These are phyloP conservation scores for Eugnorisma glareosa DNA, from an alignment of 2,888 invertebrate species.

Conservation along the genomic window DNA sequence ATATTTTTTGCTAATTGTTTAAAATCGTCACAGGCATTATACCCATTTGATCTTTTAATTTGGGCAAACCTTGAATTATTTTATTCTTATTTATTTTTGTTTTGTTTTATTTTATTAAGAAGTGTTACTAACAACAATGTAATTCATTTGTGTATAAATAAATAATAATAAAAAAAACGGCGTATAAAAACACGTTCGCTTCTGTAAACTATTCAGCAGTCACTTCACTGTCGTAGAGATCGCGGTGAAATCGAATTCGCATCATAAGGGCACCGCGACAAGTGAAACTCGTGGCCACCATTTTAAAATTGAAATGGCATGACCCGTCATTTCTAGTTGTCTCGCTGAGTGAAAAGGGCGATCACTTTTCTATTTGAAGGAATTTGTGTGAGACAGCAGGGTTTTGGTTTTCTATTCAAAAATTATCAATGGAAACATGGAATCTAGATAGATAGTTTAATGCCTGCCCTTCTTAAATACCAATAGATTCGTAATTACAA, in stretches of 20 bases:
- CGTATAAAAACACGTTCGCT: constrained; percentile 1
- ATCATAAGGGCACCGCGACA: constrained; percentile 49
- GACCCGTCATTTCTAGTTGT: constrained; percentile 25
- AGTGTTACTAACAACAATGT: no score
- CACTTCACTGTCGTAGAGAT: constrained; percentile 6
- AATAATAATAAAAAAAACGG: no score
- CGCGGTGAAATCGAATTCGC: constrained; percentile 53
- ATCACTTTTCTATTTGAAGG: neutral
- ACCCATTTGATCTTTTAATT: no score
- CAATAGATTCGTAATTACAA: neutral
- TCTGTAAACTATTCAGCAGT: constrained; percentile 20
- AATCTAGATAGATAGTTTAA: no score
- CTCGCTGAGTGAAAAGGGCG: constrained; percentile 23
- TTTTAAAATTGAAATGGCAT: constrained; percentile 43
- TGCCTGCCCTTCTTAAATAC: neutral
- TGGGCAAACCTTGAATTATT: no score
- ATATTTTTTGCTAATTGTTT: no score
- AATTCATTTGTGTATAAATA: no score
- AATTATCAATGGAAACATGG: neutral
- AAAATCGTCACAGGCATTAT: no score
- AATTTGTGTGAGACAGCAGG: neutral
- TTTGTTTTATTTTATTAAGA: no score
- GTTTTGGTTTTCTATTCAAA: neutral
- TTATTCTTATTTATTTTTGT: no score
- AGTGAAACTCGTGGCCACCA: constrained; percentile 26